Evolutionary conservation across 1,140 invertebrate species (phyloP).

Genomic region (Listronotus bonariensis): DNA sequence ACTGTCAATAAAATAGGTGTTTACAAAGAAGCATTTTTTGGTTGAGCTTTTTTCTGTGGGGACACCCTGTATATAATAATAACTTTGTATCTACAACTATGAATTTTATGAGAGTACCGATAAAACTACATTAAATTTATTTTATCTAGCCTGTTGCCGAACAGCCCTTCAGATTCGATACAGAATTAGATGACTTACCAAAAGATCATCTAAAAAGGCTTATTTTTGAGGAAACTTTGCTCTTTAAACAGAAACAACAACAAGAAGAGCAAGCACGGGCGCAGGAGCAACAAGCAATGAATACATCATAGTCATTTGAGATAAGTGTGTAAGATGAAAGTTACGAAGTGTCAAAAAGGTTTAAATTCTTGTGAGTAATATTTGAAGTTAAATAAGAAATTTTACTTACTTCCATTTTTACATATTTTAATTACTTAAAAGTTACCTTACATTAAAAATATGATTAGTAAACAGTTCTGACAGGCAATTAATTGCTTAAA

Average conservation of each 20-base stretch:
- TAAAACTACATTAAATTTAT: neutral
- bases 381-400: neutral
- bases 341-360: conserved; percentile 7
- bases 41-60: neutral
- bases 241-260: conserved; percentile 62
- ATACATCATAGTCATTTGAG: conserved; percentile 39
- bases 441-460: too few relatives aligned
- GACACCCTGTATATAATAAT: too few relatives aligned
- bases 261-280: conserved; percentile 8
- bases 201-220: conserved; percentile 95
- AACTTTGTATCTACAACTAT: neutral
- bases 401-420: too few relatives aligned
- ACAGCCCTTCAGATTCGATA: conserved; percentile 97
- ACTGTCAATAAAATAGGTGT: too few relatives aligned
- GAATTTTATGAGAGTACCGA: neutral
- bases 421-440: too few relatives aligned
- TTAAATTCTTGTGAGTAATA: conserved; percentile 17
- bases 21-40: too few relatives aligned
- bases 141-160: conserved; percentile 89
- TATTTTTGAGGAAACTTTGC: conserved; percentile 94
- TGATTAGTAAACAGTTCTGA: too few relatives aligned
- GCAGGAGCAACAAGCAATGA: conserved; percentile 24
- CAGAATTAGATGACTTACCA: conserved; percentile 97
- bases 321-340: conserved; percentile 34
- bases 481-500: too few relatives aligned